Conservation (phyloP, 1,140 invertebrate species). For the Nomia melanderi region DNA sequence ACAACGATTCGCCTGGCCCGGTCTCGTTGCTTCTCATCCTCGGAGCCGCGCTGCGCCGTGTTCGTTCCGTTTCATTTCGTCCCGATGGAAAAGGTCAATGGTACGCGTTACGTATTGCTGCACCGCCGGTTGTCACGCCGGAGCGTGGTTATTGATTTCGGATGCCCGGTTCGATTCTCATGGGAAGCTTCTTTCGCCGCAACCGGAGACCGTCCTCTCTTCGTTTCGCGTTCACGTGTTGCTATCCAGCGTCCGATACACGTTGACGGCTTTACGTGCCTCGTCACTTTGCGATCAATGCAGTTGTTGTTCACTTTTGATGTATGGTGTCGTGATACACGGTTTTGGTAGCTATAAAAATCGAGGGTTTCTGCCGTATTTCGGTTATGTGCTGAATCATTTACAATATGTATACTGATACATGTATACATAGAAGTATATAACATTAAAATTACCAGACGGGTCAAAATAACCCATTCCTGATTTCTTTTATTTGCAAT, state of each 20-base stretch:
- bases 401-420: too few species aligned
- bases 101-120: slow-evolving; percentile 41
- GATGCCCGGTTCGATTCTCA: slow-evolving; percentile 31
- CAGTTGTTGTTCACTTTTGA: not conserved
- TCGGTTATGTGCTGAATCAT: too few species aligned
- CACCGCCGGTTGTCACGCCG: slow-evolving; percentile 43
- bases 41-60: slow-evolving; percentile 13
- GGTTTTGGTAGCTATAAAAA: too few species aligned
- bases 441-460: too few species aligned
- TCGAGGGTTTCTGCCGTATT: too few species aligned
- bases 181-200: not conserved
- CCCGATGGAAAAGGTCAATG: slow-evolving; percentile 60
- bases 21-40: slow-evolving; percentile 16
- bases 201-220: not conserved
- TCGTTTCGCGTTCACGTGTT: not conserved
- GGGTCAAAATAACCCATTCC: too few species aligned
- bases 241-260: not conserved
- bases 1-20: slow-evolving; percentile 50
- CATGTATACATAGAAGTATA: too few species aligned
- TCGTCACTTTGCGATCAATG: not conserved
- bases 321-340: not conserved
- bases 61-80: slow-evolving; percentile 31
- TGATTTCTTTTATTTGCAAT: too few species aligned
- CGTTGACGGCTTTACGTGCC: not conserved
- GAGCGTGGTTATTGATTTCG: slow-evolving; percentile 50